Evolutionary conservation across 2,888 invertebrate species (phyloP).

Genomic region (Drosophila antonietae): DNA sequence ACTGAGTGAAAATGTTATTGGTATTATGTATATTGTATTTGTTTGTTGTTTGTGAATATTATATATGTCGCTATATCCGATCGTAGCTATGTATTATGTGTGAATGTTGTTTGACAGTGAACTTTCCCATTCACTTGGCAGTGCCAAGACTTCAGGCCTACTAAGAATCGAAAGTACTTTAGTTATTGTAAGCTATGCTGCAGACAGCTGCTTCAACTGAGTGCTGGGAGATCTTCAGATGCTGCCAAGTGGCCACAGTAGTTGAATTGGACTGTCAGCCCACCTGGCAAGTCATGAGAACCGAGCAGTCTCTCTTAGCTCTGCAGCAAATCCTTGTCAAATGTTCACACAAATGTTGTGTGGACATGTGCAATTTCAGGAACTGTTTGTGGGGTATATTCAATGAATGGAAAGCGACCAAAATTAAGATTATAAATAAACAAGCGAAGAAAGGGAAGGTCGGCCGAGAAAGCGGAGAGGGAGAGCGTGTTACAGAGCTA

Average conservation of each 20-base stretch:
- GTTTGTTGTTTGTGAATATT: neutral
- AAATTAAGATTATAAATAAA: slow-evolving; percentile 68
- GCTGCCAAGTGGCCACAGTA: slow-evolving; percentile 61
- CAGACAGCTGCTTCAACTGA: slow-evolving; percentile 21
- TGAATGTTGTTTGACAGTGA: neutral
- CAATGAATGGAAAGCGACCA: slow-evolving; percentile 65
- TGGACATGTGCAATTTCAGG: slow-evolving; percentile 73
- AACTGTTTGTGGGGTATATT: slow-evolving; percentile 73
- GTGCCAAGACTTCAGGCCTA: neutral
- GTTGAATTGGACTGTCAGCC: slow-evolving; percentile 43
- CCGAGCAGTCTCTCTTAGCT: neutral
- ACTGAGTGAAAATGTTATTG: neutral
- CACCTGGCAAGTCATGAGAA: slow-evolving; percentile 70
- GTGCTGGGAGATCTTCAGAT: slow-evolving; percentile 16
- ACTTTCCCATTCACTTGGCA: neutral
- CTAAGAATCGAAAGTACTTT: neutral
- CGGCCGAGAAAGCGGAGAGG: neutral
- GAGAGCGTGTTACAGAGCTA: slow-evolving; percentile 27
- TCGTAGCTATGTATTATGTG: neutral
- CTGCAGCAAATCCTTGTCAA: slow-evolving; percentile 38
- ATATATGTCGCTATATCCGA: neutral
- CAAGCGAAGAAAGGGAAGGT: slow-evolving; percentile 27
- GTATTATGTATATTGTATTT: neutral
- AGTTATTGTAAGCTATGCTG: neutral
- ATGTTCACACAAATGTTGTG: slow-evolving; percentile 55